Conservation (phyloP, 2,888 invertebrate genomes). For the Diaperis boleti region DNA sequence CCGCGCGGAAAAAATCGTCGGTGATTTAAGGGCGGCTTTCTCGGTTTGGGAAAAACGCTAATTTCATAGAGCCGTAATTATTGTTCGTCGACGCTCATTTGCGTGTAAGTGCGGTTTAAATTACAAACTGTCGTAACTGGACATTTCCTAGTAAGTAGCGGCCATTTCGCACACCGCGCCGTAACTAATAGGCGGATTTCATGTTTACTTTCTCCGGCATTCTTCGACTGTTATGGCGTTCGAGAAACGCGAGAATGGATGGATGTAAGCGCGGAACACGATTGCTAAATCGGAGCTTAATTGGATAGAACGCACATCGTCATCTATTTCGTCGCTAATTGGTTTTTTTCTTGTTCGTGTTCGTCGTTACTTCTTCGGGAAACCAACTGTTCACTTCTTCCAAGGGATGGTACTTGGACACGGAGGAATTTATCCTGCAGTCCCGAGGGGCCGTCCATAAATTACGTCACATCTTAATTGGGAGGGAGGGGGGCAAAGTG, state of each 20-base stretch:
- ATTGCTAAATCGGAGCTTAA: neutral
- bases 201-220: neutral
- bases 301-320: neutral
- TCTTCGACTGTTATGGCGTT: neutral
- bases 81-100: constrained; percentile 13
- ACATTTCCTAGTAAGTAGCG: constrained; percentile 2
- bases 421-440: too few species aligned
- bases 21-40: constrained; percentile 11
- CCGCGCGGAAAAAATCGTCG: constrained; percentile 21
- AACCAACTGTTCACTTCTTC: too few species aligned
- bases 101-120: constrained; percentile 23
- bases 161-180: neutral
- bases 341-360: too few species aligned
- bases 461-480: too few species aligned
- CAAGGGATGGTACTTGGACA: too few species aligned
- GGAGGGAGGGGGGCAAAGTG: too few species aligned
- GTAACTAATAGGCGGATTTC: neutral
- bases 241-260: neutral
- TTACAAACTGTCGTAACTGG: constrained; percentile 19
- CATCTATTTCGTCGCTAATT: too few species aligned
- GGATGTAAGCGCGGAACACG: neutral
- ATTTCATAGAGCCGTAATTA: constrained; percentile 14
- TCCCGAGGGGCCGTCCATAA: too few species aligned
- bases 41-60: constrained; percentile 14
- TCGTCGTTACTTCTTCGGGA: too few species aligned